Conservation (phyloP, 2,797 vertebrate genomes). For the Psittacula derbiana region DNA sequence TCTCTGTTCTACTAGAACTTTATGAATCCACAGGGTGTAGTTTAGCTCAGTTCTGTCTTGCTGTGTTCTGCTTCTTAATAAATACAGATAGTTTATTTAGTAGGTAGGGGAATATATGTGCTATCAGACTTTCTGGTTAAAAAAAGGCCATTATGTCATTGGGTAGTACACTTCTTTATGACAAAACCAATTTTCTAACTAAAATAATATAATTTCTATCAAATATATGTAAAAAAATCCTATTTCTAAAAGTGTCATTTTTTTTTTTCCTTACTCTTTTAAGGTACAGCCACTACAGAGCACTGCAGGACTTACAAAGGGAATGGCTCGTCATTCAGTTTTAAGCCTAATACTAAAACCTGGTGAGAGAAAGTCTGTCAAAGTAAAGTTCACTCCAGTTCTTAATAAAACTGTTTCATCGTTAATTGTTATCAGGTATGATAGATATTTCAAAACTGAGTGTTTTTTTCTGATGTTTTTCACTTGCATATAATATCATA, state of each 20-base stretch:
- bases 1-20: background rate
- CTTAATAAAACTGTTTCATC: constrained; percentile 92
- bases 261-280: constrained; percentile 54
- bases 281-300: constrained; percentile 85
- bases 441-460: constrained; percentile 47
- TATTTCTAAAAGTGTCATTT: background rate
- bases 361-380: constrained; percentile 89
- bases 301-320: constrained; percentile 84
- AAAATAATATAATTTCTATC: background rate
- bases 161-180: background rate
- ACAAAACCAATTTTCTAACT: background rate
- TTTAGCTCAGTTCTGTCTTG: background rate
- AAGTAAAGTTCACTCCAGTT: constrained; percentile 88
- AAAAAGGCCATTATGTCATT: background rate
- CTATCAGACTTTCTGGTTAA: background rate
- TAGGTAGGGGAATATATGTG: background rate
- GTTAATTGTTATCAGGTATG: constrained; percentile 92
- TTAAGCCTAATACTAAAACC: constrained; percentile 91
- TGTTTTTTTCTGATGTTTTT: background rate
- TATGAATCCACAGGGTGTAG: background rate
- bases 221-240: background rate
- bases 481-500: background rate
- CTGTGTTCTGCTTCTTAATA: background rate
- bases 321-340: constrained; percentile 83
- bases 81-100: background rate